phyloP scores from a whole-genome alignment of 2,797 vertebrate species.

The Pyrocephalus nanus region DNA sequence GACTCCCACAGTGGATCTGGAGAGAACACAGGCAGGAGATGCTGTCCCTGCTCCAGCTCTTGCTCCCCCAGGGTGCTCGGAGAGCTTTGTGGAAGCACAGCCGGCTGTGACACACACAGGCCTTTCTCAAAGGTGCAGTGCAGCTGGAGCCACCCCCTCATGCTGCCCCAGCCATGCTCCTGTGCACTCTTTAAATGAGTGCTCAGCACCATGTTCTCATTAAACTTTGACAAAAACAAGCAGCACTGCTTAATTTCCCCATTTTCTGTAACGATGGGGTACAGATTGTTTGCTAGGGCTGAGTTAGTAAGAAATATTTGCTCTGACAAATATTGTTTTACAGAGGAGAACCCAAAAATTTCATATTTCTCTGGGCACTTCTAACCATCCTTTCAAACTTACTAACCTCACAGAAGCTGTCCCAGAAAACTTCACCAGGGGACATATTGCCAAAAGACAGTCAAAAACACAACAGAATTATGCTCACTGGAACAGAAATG shows the following conservation, averaged over 20 bases:
- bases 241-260: background rate
- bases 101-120: slow-evolving; percentile 27
- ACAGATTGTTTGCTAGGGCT: background rate
- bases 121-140: background rate
- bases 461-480: slow-evolving; percentile 5
- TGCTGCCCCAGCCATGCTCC: background rate
- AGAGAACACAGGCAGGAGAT: slow-evolving; percentile 1
- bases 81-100: slow-evolving; percentile 58
- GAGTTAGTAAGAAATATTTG: background rate
- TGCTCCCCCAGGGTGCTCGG: background rate
- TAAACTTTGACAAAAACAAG: background rate
- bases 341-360: background rate
- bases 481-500: slow-evolving; percentile 5
- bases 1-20: background rate
- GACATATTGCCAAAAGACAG: background rate
- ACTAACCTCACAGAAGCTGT: background rate
- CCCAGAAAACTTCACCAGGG: background rate
- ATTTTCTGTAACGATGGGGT: background rate
- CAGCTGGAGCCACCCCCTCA: background rate
- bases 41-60: background rate
- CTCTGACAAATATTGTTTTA: background rate
- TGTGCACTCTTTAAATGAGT: background rate
- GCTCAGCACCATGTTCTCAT: background rate
- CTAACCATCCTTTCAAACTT: background rate
- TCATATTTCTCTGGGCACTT: background rate